A percentile compares a stretch with the other conserved stretches of the same genome.
Evolutionary conservation across 1,140 invertebrate species (phyloP).

Genomic region (Drosophila murphyi): DNA sequence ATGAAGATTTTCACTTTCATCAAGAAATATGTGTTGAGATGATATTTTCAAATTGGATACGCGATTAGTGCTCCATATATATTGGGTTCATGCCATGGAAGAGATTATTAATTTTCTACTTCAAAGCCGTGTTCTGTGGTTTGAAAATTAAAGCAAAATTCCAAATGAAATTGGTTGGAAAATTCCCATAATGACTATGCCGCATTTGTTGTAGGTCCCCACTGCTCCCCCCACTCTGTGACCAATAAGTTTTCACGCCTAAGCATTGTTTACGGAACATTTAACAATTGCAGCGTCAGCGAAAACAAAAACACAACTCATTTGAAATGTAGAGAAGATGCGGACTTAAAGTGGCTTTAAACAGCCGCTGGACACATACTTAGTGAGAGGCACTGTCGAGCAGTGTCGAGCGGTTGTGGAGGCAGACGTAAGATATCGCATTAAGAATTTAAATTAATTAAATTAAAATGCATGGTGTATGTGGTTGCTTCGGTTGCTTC

Average conservation of each 20-base stretch:
- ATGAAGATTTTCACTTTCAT: too few species aligned
- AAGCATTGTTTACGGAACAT: conserved; percentile 74
- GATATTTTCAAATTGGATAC: too few species aligned
- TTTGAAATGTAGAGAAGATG: conserved; percentile 52
- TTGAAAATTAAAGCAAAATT: conserved; percentile 32
- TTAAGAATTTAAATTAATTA: conserved; percentile 83
- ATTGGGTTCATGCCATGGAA: not conserved
- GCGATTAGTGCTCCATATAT: not conserved
- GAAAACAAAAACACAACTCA: conserved; percentile 38
- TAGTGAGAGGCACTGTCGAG: conserved; percentile 49
- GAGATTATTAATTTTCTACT: conserved; percentile 43
- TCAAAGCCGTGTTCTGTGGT: conserved; percentile 20
- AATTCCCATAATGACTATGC: conserved; percentile 50
- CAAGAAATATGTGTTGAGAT: too few species aligned
- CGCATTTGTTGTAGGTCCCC: not conserved
- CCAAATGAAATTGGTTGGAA: conserved; percentile 72
- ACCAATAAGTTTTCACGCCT: conserved; percentile 72
- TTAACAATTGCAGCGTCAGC: conserved; percentile 74
- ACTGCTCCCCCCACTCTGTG: conserved; percentile 16
- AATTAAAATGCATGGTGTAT: conserved; percentile 75
- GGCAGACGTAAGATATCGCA: conserved; percentile 65
- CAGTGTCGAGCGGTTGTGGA: not conserved
- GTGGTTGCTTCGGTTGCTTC: conserved; percentile 37
- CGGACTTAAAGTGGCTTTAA: conserved; percentile 2
- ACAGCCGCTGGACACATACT: conserved; percentile 28